Evolutionary conservation across 2,797 vertebrate genomes (phyloP).

Genomic region (Otolemur crassicaudatus): DNA sequence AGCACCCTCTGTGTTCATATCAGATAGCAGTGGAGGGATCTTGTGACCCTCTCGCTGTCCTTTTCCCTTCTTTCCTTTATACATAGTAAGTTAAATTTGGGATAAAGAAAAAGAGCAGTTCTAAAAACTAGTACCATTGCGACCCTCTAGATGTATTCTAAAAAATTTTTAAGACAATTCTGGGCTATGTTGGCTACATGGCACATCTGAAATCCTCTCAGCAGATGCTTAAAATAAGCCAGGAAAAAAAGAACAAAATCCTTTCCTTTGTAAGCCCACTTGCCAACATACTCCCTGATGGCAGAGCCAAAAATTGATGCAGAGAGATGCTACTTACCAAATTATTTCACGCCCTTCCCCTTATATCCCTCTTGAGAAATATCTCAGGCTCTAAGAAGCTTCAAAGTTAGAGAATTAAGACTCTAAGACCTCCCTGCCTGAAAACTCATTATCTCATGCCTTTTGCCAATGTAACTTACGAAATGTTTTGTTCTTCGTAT

Average conservation of each 20-base stretch:
- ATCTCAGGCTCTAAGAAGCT: background rate
- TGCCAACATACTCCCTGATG: background rate
- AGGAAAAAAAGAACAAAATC: constrained; percentile 42
- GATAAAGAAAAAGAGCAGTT: background rate
- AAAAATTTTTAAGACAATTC: background rate
- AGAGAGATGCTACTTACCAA: background rate
- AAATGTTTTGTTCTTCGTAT: constrained; percentile 43
- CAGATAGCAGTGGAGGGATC: background rate
- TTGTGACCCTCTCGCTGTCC: background rate
- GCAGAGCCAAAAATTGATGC: constrained; percentile 40
- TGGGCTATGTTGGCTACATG: background rate
- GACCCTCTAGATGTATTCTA: background rate
- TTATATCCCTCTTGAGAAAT: constrained; percentile 50
- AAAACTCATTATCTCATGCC: background rate
- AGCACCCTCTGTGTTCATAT: background rate
- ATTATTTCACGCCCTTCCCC: background rate
- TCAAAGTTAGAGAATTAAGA: constrained; percentile 14
- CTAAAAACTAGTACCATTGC: background rate
- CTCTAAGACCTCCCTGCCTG: background rate
- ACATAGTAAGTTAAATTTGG: background rate
- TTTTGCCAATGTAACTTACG: background rate
- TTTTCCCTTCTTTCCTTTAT: background rate
- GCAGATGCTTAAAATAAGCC: constrained; percentile 52
- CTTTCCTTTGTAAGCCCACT: background rate
- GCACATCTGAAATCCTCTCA: constrained; percentile 49